Evolutionary conservation across 2,113 vertebrate genomes (phyloP), one percentile per base, ranked within the genome.

Genomic region (Percopsis transmontana): DNA sequence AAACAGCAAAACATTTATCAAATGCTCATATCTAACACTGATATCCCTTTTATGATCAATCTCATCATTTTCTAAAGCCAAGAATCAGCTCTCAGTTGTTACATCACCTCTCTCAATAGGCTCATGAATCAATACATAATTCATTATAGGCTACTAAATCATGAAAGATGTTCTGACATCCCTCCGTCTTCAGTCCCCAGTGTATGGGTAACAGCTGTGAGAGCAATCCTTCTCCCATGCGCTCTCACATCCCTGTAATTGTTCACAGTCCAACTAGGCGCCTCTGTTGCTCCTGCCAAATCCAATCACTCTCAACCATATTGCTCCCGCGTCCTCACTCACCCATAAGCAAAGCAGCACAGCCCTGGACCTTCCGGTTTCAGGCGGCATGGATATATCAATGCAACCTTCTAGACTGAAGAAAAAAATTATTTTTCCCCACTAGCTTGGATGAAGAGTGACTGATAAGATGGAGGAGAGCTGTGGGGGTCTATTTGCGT

Each of bases 171-270:
- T 77, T 72, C 69, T 75, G 85, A 88, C 85, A 79, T 73, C 66
- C 79, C 76, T 84, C 80, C 84, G 62, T 88, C 86, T 78, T 63
- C 58, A 18, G 77, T 78, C 81, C 63, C 80, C 56, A 10, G 68
- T 66, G 81, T 58, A 50, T 42, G 70, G 73, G 60, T 78, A 88
- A 85, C 89, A 90, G 90, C 88, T 89, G 85, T 80, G 80, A 66
- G 83, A 79, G 72, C 75, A 38, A 79, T 74, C 59, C 68, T 58
- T 81, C 77, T 73, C 79, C 33, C 68, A 66, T 13, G 5, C 51
- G 42, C 76, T 83, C 77, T 74, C 84, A 80, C 87, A 70, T 87
- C 83, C 68, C 54, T 9, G 58, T 89, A 86, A 89, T 90, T 86
- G 89, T 85, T 88, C 80, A 65, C 74, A 77, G 78, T 77, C 66